Percentiles rank a stretch among this genome's conserved stretches.
phyloP scores from a whole-genome alignment of 2,888 invertebrate genomes.

The Eulithis prunata region DNA sequence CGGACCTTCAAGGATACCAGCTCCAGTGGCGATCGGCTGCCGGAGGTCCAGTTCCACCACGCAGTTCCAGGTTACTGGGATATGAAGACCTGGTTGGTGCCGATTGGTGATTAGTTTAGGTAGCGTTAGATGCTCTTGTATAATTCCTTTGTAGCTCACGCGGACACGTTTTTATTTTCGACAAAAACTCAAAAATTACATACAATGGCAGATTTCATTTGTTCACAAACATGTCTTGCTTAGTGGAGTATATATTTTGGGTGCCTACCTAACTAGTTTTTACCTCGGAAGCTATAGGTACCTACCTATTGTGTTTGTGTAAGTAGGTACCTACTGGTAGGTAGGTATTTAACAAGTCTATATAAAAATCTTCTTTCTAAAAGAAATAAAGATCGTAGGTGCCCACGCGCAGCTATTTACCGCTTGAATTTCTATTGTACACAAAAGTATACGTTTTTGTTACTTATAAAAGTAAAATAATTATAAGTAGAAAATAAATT shows the following conservation, averaged over 20 bases:
- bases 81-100: constrained; percentile 1
- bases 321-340: too few relatives aligned
- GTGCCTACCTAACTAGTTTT: too few relatives aligned
- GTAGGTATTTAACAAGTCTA: too few relatives aligned
- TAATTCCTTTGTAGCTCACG: neutral
- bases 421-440: neutral
- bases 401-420: neutral
- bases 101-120: neutral
- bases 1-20: constrained; percentile 76
- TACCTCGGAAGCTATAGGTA: too few relatives aligned
- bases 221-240: too few relatives aligned
- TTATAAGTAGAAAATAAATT: constrained; percentile 1
- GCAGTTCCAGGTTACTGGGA: constrained; percentile 73
- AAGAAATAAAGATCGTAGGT: neutral
- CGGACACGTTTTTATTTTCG: too few relatives aligned
- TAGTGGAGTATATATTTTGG: too few relatives aligned
- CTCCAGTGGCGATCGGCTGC: constrained; percentile 75
- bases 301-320: too few relatives aligned
- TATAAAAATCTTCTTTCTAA: too few relatives aligned
- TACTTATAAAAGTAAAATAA: neutral
- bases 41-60: constrained; percentile 76
- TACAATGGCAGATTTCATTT: too few relatives aligned
- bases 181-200: too few relatives aligned
- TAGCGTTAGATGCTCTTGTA: neutral
- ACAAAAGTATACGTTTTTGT: constrained; percentile 18